Evolutionary conservation across 2,113 vertebrate genomes (phyloP), one percentile per base, ranked within the genome.

Genomic region (Corythoichthys intestinalis): DNA sequence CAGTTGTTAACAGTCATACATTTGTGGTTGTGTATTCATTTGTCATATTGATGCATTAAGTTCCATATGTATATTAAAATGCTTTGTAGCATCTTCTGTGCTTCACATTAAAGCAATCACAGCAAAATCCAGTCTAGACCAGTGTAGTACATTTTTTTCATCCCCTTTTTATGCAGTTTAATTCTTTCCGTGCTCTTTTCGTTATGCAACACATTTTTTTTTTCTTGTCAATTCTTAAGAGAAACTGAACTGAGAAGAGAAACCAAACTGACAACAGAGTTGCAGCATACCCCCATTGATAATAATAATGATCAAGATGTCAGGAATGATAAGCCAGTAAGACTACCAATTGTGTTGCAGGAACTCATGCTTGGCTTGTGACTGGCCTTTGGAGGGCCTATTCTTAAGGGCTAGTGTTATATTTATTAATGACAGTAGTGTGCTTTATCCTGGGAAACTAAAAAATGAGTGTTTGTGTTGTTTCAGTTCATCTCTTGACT

Each of bases 1-100:
- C 94, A 94, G 94, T 96, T 95, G 95, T 94, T 94, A 94, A 93
- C 95, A 94, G 94, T 95, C 92, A 80, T 81, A 67, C 57, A 68
- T 78, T 79, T 88, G 83, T 90, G 85, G 76, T 86, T 82, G 91
- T 93, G 94, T 95, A 68, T 90, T 91, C 68, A 80, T 92, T 89
- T 75, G 61, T 76, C 66, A 72, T 49, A 64, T 62, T 62, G 47
- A 56, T 76, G 69, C 70, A 67, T 59, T 49, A 12, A 69, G 73
- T 49, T 72, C 69, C 41, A 47, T 17, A 65, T 83, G 67, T 78
- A 76, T 58, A 48, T 65, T 47, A 37, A 35, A 4, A 61, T 52
- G 49, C 72, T 74, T 20, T 71, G 60, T 39, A 65, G 73, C 65
- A 66, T 77, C 74, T 68, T 69, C 67, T 69, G 38, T 69, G 20